Percentiles rank a stretch among this genome's conserved stretches.
Evolutionary conservation across 1,140 invertebrate species (phyloP).

Genomic region (Octopus sinensis): DNA sequence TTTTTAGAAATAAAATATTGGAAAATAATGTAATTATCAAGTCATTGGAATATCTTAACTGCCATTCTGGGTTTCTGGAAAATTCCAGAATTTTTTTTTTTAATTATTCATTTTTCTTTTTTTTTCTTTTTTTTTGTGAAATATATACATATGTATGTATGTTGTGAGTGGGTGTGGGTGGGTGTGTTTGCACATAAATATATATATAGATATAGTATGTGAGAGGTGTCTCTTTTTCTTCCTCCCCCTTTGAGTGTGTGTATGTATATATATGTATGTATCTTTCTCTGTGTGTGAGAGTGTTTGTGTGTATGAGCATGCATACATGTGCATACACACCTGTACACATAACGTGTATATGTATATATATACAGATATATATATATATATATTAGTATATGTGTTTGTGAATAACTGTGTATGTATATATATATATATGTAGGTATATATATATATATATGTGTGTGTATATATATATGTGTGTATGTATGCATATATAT

Average conservation of each 20-base stretch:
- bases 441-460: neutral
- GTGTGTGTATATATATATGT: constrained; percentile 13
- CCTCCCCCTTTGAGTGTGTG: neutral
- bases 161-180: neutral
- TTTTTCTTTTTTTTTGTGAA: neutral
- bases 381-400: neutral
- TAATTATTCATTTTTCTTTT: neutral
- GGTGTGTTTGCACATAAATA: neutral
- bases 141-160: neutral
- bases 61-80: constrained; percentile 7
- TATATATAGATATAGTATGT: neutral
- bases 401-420: neutral
- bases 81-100: neutral
- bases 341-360: neutral
- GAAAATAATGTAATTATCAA: neutral
- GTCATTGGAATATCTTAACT: constrained; percentile 8
- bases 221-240: neutral
- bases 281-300: neutral
- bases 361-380: neutral
- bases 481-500: constrained; percentile 6
- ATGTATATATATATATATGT: neutral
- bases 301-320: neutral
- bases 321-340: neutral
- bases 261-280: constrained; percentile 10
- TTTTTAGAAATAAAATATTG: neutral